Evolutionary conservation across 2,797 vertebrate species (phyloP), one percentile per base, ranked within the genome.

Genomic region (Gymnothorax javanicus): DNA sequence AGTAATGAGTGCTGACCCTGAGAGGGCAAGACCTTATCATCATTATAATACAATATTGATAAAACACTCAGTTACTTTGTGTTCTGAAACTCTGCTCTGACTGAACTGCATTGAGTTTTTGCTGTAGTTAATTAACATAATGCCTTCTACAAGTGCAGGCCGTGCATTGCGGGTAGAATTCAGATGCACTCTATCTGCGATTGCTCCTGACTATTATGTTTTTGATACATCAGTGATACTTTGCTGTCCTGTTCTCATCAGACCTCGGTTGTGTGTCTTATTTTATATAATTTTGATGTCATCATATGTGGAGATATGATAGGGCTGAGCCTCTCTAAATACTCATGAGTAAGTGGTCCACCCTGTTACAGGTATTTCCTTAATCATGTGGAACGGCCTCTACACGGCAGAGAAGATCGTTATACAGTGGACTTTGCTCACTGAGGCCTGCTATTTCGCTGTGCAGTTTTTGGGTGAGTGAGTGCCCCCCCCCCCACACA

Each of bases 371-470:
- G 98, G 98, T 90, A 96, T 99, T 91, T 96, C 98, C 50, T 95
- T 99, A 88, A 98, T 99, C 94, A 96, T 99, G 95, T 99, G 98
- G 98, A 99, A 98, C 0, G 97, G 97, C 0, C 93, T 99, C 59
- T 99, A 99, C 95, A 98, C 98, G 0, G 91, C 95, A 0, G 98
- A 99, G 92, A 99, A 99, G 92, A 94, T 95, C 4, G 94, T 99
- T 87, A 97, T 99, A 89, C 97, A 98, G 89, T 99, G 98, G 98
- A 99, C 97, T 2, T 95, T 99, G 90, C 96, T 99, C 88, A 97
- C 96, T 0, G 98, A 99, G 92, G 97, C 97, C 7, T 99, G 98
- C 93, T 99, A 99, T 93, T 98, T 99, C 2, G 93, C 96, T 0
- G 94, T 99, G 59, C 98, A 99, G 94, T 97, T 98, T 92, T 90